Percentiles rank a stretch among this genome's conserved stretches.
Conservation (phyloP, 2,888 invertebrate species). For the Teleogryllus oceanicus region DNA sequence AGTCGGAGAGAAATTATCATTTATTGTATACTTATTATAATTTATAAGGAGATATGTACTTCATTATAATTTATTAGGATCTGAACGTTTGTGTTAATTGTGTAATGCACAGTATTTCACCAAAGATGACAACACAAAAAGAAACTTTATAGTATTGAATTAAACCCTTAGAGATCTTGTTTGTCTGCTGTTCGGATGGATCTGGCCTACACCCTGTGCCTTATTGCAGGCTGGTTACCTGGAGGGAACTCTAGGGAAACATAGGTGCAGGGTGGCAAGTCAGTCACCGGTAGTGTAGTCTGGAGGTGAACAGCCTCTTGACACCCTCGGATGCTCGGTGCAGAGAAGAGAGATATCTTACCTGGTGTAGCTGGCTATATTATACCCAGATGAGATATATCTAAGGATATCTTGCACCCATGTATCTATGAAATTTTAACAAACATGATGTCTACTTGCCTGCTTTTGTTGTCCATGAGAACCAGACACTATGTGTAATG, state of each 20-base stretch:
- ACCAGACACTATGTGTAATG: slow-evolving; percentile 30
- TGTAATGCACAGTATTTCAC: slow-evolving; percentile 18
- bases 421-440: slow-evolving; percentile 12
- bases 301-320: not conserved
- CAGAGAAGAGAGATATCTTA: not conserved
- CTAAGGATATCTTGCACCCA: slow-evolving; percentile 22
- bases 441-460: slow-evolving; percentile 30
- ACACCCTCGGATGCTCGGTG: not conserved
- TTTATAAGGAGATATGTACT: not conserved
- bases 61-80: not conserved
- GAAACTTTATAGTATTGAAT: slow-evolving; percentile 2
- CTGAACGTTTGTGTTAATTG: not conserved
- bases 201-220: slow-evolving; percentile 22
- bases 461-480: slow-evolving; percentile 37
- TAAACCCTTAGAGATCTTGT: slow-evolving; percentile 9
- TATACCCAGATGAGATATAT: not conserved
- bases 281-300: not conserved
- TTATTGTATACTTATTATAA: slow-evolving; percentile 1
- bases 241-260: slow-evolving; percentile 26
- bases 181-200: slow-evolving; percentile 7
- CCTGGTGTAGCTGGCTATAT: slow-evolving; percentile 18
- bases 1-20: not conserved
- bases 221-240: slow-evolving; percentile 31
- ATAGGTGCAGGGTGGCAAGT: slow-evolving; percentile 19
- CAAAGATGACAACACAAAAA: slow-evolving; percentile 12